These are phyloP conservation scores for Furcula furcula DNA, from an alignment of 2,888 invertebrate genomes.

Conservation along the genomic window DNA sequence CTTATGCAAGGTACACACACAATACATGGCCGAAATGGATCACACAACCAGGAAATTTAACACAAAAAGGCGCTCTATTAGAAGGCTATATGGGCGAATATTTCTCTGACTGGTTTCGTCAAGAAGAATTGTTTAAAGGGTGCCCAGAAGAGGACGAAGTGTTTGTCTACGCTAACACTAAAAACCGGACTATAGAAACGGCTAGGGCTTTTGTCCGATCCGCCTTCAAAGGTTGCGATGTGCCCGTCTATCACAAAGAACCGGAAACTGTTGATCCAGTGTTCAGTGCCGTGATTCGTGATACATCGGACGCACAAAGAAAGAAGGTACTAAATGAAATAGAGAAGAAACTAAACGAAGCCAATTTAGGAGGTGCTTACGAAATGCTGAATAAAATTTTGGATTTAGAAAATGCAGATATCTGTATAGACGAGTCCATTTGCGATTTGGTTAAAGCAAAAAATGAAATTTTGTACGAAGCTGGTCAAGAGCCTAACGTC, in stretches of 20 bases:
- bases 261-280: conserved; percentile 8
- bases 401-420: conserved; percentile 16
- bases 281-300: conserved; percentile 11
- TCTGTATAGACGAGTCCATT: conserved; percentile 17
- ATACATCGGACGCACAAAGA: conserved; percentile 13
- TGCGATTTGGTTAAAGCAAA: conserved; percentile 18
- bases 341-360: conserved; percentile 6
- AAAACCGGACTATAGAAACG: conserved; percentile 10
- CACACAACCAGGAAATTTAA: conserved; percentile 8
- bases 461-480: conserved; percentile 4
- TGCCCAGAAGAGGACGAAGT: conserved; percentile 17
- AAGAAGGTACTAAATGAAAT: conserved; percentile 7
- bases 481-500: conserved; percentile 6
- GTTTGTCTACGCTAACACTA: conserved; percentile 10
- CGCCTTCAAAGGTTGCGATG: conserved; percentile 8
- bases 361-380: not conserved
- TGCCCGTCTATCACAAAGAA: conserved; percentile 10
- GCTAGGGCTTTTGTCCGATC: conserved; percentile 12
- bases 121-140: conserved; percentile 10
- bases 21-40: conserved; percentile 9
- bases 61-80: conserved; percentile 11
- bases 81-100: conserved; percentile 24
- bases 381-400: conserved; percentile 16
- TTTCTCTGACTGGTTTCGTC: conserved; percentile 19
- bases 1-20: conserved; percentile 5